These are phyloP conservation scores for Cecidostiba fungosa DNA, from an alignment of 2,888 invertebrate genomes.

Conservation along the genomic window DNA sequence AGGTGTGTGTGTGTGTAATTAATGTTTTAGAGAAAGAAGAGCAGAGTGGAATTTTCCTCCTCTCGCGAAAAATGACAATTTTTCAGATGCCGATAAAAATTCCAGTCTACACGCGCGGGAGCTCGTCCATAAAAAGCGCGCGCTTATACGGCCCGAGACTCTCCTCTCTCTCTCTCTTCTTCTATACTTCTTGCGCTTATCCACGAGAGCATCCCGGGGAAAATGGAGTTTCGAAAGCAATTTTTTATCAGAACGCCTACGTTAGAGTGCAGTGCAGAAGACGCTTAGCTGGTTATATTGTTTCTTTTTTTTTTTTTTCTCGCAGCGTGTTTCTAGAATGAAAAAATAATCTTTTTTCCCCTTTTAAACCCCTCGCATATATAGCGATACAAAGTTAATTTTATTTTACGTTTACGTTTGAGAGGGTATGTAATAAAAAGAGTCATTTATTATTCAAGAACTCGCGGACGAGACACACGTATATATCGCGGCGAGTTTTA, in stretches of 20 bases:
- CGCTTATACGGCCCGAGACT: background rate
- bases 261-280: background rate
- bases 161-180: too few species aligned
- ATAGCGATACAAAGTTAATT: conserved; percentile 21
- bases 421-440: background rate
- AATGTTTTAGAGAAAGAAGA: background rate
- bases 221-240: conserved; percentile 32
- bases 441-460: background rate
- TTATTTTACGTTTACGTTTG: background rate
- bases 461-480: background rate
- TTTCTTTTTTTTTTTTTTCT: background rate
- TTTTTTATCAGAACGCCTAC: conserved; percentile 21
- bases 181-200: background rate
- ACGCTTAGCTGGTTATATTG: background rate
- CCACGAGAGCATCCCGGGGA: background rate
- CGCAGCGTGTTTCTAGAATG: background rate
- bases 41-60: background rate
- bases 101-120: background rate
- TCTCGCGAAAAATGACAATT: background rate
- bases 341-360: too few species aligned
- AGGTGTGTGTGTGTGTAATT: background rate
- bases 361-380: too few species aligned
- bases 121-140: background rate
- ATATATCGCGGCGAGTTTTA: background rate
- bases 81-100: conserved; percentile 21